Conservation (phyloP, 1,140 invertebrate genomes). For the Drosophila takahashii region DNA sequence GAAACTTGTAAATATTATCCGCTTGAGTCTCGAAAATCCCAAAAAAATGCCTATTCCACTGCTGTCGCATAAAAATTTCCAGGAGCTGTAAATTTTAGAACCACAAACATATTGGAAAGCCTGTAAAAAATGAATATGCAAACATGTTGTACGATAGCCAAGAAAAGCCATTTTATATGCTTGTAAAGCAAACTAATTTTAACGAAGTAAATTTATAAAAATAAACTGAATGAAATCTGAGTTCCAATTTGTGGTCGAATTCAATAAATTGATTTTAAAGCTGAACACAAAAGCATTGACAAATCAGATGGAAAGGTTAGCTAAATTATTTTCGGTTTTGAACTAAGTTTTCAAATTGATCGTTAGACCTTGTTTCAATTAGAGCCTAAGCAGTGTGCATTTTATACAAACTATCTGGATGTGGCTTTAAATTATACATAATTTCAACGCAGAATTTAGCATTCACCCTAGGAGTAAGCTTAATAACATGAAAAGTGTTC, state of each 20-base stretch:
- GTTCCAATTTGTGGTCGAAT: slow-evolving; percentile 17
- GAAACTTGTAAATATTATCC: slow-evolving; percentile 47
- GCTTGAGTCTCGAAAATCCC: slow-evolving; percentile 29
- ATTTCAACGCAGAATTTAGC: slow-evolving; percentile 12
- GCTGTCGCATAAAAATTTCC: slow-evolving; percentile 65
- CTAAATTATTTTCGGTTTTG: slow-evolving; percentile 3
- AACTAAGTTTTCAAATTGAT: slow-evolving; percentile 1
- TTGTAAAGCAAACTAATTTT: slow-evolving; percentile 68
- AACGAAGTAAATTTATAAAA: slow-evolving; percentile 42
- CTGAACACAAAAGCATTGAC: slow-evolving; percentile 65
- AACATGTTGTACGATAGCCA: slow-evolving; percentile 51
- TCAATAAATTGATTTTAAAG: slow-evolving; percentile 14
- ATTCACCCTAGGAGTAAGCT: slow-evolving; percentile 43
- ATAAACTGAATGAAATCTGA: slow-evolving; percentile 3
- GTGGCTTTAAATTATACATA: slow-evolving; percentile 69
- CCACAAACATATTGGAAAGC: slow-evolving; percentile 27
- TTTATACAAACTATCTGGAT: slow-evolving; percentile 73
- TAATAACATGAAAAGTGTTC: slow-evolving; percentile 12
- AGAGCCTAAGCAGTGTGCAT: slow-evolving; percentile 49
- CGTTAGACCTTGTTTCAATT: neutral
- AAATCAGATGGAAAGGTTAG: slow-evolving; percentile 55
- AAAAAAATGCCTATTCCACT: slow-evolving; percentile 53
- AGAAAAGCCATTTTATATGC: slow-evolving; percentile 62
- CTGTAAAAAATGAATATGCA: slow-evolving; percentile 10
- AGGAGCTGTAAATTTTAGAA: slow-evolving; percentile 68